Evolutionary conservation across 2,113 vertebrate species (phyloP).

Genomic region (Atrichornis clamosus): DNA sequence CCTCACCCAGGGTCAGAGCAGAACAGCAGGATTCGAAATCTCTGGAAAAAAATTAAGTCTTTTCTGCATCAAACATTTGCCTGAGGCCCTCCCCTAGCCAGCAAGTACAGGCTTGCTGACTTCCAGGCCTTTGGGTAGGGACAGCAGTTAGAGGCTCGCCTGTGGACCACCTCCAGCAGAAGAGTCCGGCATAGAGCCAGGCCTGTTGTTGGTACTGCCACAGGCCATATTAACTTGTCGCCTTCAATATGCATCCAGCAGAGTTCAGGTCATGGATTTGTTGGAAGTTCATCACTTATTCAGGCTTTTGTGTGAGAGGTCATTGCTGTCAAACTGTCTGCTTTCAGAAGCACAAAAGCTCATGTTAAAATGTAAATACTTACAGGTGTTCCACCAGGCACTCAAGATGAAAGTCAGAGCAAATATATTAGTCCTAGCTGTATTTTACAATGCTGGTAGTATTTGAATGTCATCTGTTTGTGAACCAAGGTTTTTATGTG

Average conservation of each 20-base stretch:
- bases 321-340: conserved; percentile 57
- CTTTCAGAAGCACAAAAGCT: conserved; percentile 63
- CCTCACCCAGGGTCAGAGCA: background rate
- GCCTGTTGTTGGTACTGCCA: background rate
- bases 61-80: background rate
- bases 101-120: background rate
- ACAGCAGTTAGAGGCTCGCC: background rate
- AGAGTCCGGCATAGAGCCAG: background rate
- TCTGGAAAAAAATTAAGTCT: background rate
- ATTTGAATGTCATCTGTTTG: conserved; percentile 34
- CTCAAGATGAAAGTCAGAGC: conserved; percentile 60
- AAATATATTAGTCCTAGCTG: conserved; percentile 25
- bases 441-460: conserved; percentile 30
- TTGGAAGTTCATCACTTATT: conserved; percentile 62
- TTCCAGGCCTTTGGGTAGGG: background rate
- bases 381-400: conserved; percentile 61
- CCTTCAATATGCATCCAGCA: conserved; percentile 47
- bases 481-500: conserved; percentile 12
- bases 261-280: conserved; percentile 63
- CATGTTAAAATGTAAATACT: conserved; percentile 63
- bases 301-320: conserved; percentile 57
- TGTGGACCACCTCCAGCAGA: background rate
- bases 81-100: background rate
- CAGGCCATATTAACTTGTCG: conserved; percentile 42
- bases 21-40: background rate